These are phyloP conservation scores for Siniperca scherzeri DNA, from an alignment of 2,797 vertebrate species.

Conservation along the genomic window DNA sequence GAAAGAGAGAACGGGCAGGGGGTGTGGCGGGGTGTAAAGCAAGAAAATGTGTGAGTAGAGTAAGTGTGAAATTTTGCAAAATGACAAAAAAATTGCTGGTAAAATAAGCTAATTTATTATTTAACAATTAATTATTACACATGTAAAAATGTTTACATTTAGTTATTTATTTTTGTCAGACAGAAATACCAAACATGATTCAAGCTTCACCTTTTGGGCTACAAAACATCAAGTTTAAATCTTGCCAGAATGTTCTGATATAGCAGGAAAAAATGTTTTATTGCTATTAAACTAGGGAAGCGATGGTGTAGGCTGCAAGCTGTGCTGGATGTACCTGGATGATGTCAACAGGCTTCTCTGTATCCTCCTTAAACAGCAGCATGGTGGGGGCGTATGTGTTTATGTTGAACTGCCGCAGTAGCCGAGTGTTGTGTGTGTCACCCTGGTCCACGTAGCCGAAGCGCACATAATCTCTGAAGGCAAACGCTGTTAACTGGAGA, in stretches of 20 bases:
- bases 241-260: background rate
- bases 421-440: conserved; percentile 77
- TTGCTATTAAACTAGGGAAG: too few relatives aligned
- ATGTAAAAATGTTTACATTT: background rate
- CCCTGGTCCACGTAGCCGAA: conserved; percentile 93
- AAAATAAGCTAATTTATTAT: background rate
- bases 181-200: background rate
- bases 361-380: conserved; percentile 95
- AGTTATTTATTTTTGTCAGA: background rate
- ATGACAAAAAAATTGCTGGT: background rate
- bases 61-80: background rate
- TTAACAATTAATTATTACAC: background rate
- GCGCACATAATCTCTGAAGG: conserved; percentile 92
- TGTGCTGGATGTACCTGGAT: conserved; percentile 88
- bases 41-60: background rate
- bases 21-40: background rate
- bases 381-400: conserved; percentile 92
- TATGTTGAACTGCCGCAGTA: conserved; percentile 90
- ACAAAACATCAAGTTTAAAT: conserved; percentile 2
- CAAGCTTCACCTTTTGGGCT: background rate
- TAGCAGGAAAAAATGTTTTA: background rate
- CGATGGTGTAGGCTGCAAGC: background rate
- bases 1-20: background rate
- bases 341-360: conserved; percentile 88
- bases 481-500: conserved; percentile 91